Evolutionary conservation across 2,888 invertebrate genomes (phyloP).

Genomic region (Andrena camellia): DNA sequence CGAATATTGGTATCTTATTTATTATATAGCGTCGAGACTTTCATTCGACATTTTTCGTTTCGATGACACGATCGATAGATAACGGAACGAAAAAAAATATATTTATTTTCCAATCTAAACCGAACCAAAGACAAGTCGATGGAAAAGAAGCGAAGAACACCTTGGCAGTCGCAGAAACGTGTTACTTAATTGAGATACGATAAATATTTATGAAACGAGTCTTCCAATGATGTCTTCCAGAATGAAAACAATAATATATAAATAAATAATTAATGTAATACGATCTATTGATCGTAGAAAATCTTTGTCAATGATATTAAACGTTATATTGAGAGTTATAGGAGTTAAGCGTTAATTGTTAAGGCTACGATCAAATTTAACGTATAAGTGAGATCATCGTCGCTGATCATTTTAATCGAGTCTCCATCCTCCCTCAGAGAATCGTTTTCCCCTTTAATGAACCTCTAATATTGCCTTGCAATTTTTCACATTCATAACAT

Average conservation of each 20-base stretch:
- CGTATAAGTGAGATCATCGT: constrained; percentile 55
- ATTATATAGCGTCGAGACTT: neutral
- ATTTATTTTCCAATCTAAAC: neutral
- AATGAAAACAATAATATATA: constrained; percentile 56
- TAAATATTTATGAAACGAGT: constrained; percentile 75
- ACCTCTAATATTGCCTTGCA: constrained; percentile 38
- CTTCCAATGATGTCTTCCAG: constrained; percentile 82
- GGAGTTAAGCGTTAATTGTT: constrained; percentile 69
- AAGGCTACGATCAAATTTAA: constrained; percentile 65
- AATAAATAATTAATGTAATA: constrained; percentile 58
- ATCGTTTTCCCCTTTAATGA: constrained; percentile 4
- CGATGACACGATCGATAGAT: neutral
- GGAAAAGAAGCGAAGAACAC: constrained; percentile 16
- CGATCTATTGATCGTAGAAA: constrained; percentile 66
- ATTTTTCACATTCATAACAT: constrained; percentile 1
- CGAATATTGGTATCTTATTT: neutral
- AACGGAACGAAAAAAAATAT: neutral
- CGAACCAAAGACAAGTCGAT: neutral
- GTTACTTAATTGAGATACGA: constrained; percentile 61
- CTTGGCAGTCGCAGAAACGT: constrained; percentile 45
- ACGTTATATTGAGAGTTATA: constrained; percentile 71
- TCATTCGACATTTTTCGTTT: neutral
- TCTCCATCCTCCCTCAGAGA: constrained; percentile 19
- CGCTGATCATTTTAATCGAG: constrained; percentile 26
- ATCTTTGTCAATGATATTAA: constrained; percentile 72